phyloP scores from a whole-genome alignment of 2,113 vertebrate genomes.

The Bostrychus sinensis region DNA sequence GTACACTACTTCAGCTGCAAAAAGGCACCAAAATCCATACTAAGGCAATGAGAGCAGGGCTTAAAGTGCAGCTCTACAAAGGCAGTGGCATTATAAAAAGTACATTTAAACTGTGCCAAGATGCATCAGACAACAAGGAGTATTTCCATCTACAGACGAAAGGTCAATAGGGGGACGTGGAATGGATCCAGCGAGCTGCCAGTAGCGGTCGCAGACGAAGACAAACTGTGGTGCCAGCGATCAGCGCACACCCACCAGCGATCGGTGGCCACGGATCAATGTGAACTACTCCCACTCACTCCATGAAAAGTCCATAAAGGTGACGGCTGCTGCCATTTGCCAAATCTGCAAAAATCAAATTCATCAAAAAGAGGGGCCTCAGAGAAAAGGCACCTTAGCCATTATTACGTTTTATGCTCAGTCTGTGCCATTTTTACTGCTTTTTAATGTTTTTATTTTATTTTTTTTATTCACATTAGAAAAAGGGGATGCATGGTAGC shows the following conservation, averaged over 20 bases:
- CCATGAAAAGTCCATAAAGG: conserved; percentile 69
- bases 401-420: neutral
- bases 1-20: neutral
- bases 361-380: conserved; percentile 6
- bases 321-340: conserved; percentile 49
- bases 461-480: too few relatives aligned
- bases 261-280: conserved; percentile 66
- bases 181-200: conserved; percentile 64
- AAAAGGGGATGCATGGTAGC: too few relatives aligned
- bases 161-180: conserved; percentile 70
- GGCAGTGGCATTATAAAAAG: conserved; percentile 46
- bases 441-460: neutral
- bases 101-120: conserved; percentile 47
- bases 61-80: conserved; percentile 22
- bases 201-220: conserved; percentile 53
- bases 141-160: conserved; percentile 64
- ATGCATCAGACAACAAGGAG: conserved; percentile 54
- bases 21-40: conserved; percentile 11
- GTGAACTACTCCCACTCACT: conserved; percentile 69
- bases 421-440: neutral
- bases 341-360: conserved; percentile 55
- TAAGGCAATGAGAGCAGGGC: conserved; percentile 15
- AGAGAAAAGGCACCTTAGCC: conserved; percentile 23
- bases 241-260: conserved; percentile 64
- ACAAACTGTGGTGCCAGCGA: conserved; percentile 69